Conservation (phyloP, 1,140 invertebrate genomes). For the Trinorchestia longiramus region DNA sequence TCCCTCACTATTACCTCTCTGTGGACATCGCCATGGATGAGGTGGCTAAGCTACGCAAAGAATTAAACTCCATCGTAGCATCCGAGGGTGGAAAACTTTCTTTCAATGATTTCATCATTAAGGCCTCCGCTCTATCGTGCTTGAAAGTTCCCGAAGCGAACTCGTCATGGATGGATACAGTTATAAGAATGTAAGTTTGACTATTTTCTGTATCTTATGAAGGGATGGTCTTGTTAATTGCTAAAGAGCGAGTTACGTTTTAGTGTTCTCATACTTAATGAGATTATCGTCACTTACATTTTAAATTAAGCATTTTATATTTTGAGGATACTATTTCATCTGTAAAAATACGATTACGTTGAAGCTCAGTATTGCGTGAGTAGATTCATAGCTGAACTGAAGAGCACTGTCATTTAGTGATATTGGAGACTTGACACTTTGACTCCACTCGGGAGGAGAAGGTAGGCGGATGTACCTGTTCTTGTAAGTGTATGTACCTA, state of each 20-base stretch:
- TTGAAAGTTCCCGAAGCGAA: conserved; percentile 95
- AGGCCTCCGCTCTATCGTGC: conserved; percentile 92
- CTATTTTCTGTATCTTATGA: conserved; percentile 38
- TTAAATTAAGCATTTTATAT: no score
- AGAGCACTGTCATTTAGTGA: no score
- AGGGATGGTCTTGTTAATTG: not conserved
- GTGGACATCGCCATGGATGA: conserved; percentile 89
- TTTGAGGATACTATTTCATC: no score
- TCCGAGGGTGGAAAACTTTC: conserved; percentile 90
- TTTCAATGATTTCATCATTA: conserved; percentile 98
- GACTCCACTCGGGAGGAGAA: no score
- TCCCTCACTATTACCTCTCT: conserved; percentile 97
- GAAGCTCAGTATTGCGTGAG: no score
- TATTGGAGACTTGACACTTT: no score
- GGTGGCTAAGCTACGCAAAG: conserved; percentile 78
- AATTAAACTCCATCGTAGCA: conserved; percentile 81
- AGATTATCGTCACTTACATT: not conserved
- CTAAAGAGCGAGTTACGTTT: not conserved
- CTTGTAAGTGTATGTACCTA: no score
- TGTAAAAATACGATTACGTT: no score
- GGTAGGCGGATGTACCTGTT: no score
- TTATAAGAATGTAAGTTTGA: conserved; percentile 85
- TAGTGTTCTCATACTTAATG: not conserved
- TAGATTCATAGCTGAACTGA: no score
- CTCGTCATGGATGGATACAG: conserved; percentile 94